A percentile compares a stretch with the other conserved stretches of the same genome.
Conservation (phyloP, 2,888 invertebrate genomes). For the Aplocera efformata region DNA sequence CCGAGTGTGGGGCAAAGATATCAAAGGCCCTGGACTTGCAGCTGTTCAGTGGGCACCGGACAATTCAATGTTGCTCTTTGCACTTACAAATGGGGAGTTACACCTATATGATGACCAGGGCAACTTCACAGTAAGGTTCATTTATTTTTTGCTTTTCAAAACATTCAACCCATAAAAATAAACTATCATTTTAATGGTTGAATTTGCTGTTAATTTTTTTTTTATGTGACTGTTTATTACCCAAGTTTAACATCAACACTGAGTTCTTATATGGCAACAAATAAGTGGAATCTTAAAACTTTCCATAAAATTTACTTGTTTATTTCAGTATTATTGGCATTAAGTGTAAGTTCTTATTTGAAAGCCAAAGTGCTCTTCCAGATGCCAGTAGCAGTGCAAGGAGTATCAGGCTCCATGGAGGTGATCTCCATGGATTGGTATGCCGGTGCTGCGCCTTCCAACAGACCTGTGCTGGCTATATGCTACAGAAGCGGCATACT, state of each 20-base stretch:
- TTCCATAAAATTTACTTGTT: too few relatives aligned
- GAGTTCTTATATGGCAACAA: too few relatives aligned
- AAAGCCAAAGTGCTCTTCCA: conserved; percentile 47
- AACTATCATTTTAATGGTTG: too few relatives aligned
- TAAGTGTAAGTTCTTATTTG: too few relatives aligned
- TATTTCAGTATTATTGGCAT: too few relatives aligned
- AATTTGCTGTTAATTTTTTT: too few relatives aligned
- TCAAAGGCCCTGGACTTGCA: conserved; percentile 90
- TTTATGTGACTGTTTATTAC: too few relatives aligned
- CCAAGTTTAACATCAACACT: too few relatives aligned
- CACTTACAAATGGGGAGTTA: conserved; percentile 93
- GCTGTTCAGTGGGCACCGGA: conserved; percentile 99
- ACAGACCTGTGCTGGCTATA: conserved; percentile 90
- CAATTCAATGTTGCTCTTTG: conserved; percentile 93
- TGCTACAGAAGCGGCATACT: conserved; percentile 93
- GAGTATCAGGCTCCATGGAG: conserved; percentile 77
- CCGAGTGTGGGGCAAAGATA: conserved; percentile 98
- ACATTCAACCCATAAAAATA: too few relatives aligned
- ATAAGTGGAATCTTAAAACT: too few relatives aligned
- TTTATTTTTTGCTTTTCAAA: background rate
- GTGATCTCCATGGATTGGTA: conserved; percentile 94
- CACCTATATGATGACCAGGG: conserved; percentile 97
- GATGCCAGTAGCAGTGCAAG: conserved; percentile 88
- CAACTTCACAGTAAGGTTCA: conserved; percentile 81
- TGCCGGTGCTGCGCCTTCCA: conserved; percentile 86